Base-by-base conservation (phyloP, 2,797 vertebrate species). In the Acipenser oxyrinchus region DNA sequence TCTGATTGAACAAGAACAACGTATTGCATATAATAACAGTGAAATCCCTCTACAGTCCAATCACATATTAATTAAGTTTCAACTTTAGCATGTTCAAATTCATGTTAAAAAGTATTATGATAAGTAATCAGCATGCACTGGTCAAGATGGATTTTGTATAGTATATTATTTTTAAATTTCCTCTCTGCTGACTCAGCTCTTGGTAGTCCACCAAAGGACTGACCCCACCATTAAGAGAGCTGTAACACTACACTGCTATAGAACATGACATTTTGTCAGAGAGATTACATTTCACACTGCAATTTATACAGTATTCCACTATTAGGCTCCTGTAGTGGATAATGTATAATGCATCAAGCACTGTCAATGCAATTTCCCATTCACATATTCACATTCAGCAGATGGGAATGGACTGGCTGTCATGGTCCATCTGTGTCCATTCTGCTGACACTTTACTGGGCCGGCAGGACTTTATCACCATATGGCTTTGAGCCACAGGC, bases 361-460 rank as follows among this genome's bases (percentile, higher is more conserved):
- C 1, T 60, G 9, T 60, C 62, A 12, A 55, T 58, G 52, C 62
- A 68, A 68, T 64, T 23, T 48, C 62, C 68, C 8, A 37, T 37
- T 37, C 23, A 37, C 23, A 37, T 23, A 8, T 66, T 0, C 67
- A 37, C 7, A 23, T 65, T 51, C 51, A 8, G 72, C 77, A 76
- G 77, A 72, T 51, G 76, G 67, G 12, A 49, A 63, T 49, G 49
- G 49, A 52, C 37, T 68, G 66, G 66, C 66, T 69, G 65, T 64
- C 60, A 73, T 48, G 64, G 76, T 64, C 78, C 77, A 71, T 69
- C 74, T 74, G 2, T 37, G 78, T 77, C 78, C 73, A 15, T n/a
- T 23, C 63, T 49, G 71, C 66, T 67, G 66, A 51, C 65, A 0
- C 63, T n/a, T 64, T 58, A 66, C 67, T 60, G 23, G 23, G 10